These are phyloP conservation scores for Gasterosteus nipponicus DNA, from an alignment of 2,113 vertebrate species.

Conservation along the genomic window DNA sequence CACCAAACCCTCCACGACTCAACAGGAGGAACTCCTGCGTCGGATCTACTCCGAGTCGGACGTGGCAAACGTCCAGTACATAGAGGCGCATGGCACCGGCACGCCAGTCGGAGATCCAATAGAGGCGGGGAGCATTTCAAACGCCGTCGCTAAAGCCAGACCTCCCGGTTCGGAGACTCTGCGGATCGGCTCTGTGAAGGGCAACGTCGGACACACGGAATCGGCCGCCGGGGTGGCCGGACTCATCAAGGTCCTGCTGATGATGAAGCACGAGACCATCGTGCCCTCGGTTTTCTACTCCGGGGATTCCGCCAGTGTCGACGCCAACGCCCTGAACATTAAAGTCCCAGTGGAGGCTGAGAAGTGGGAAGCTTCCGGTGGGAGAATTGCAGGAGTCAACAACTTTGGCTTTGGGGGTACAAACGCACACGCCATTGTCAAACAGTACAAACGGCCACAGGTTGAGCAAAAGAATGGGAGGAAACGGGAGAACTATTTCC, in stretches of 20 bases:
- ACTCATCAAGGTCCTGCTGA: conserved; percentile 88
- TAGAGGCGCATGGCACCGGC: conserved; percentile 89
- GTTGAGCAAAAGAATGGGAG: conserved; percentile 21
- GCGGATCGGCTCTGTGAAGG: conserved; percentile 88
- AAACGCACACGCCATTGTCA: conserved; percentile 85
- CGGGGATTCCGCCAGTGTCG: conserved; percentile 75
- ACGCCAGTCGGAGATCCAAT: conserved; percentile 84
- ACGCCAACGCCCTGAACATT: conserved; percentile 80
- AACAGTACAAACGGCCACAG: conserved; percentile 74
- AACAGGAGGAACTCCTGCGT: conserved; percentile 85
- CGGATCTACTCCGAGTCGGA: conserved; percentile 83
- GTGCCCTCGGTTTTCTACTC: conserved; percentile 86
- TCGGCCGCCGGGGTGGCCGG: conserved; percentile 86
- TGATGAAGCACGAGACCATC: conserved; percentile 87
- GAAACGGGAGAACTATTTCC: conserved; percentile 77
- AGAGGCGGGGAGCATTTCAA: conserved; percentile 85
- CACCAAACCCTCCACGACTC: conserved; percentile 84
- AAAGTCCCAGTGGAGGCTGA: conserved; percentile 76
- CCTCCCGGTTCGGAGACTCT: conserved; percentile 66
- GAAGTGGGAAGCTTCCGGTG: conserved; percentile 78
- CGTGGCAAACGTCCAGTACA: conserved; percentile 82
- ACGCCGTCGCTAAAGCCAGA: conserved; percentile 79
- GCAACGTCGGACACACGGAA: conserved; percentile 88
- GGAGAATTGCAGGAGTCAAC: conserved; percentile 85
- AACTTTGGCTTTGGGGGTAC: conserved; percentile 90